Conservation (phyloP, 1,140 invertebrate genomes). For the Anastatus disparis region DNA sequence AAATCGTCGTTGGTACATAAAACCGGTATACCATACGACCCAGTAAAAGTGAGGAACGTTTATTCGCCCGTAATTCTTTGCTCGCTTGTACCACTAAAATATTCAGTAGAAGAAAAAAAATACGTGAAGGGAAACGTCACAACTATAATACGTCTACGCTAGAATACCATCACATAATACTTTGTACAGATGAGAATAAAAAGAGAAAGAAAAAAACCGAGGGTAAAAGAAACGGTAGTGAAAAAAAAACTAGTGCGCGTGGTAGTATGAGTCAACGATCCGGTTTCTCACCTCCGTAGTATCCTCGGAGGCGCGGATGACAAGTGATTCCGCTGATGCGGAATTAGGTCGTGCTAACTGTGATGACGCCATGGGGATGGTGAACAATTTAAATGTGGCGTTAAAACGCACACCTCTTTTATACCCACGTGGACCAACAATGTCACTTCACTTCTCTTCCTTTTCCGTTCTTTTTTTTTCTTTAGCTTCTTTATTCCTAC, state of each 20-base stretch:
- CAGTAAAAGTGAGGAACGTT: too few species aligned
- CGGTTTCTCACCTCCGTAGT: slow-evolving; percentile 33
- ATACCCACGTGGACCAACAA: slow-evolving; percentile 10
- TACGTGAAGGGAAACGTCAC: too few species aligned
- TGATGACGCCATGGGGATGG: slow-evolving; percentile 36
- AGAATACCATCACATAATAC: too few species aligned
- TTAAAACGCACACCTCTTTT: background rate
- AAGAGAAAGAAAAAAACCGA: background rate
- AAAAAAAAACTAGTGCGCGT: background rate
- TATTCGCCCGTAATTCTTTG: too few species aligned
- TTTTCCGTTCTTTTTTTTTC: background rate
- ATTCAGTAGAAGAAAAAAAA: too few species aligned
- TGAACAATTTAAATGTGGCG: too few species aligned
- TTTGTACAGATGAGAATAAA: too few species aligned
- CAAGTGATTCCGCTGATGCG: slow-evolving; percentile 37
- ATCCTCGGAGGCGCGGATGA: slow-evolving; percentile 29
- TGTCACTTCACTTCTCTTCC: background rate
- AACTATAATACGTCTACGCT: too few species aligned
- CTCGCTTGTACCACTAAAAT: too few species aligned
- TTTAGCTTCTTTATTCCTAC: background rate
- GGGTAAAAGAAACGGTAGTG: background rate
- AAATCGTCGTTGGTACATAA: too few species aligned
- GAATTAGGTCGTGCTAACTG: slow-evolving; percentile 38
- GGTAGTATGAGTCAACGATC: background rate
- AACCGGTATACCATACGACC: too few species aligned